A percentile compares a stretch with the other conserved stretches of the same genome.
These are phyloP conservation scores for Cyclina sinensis DNA, from an alignment of 1,140 invertebrate species.

Conservation along the genomic window DNA sequence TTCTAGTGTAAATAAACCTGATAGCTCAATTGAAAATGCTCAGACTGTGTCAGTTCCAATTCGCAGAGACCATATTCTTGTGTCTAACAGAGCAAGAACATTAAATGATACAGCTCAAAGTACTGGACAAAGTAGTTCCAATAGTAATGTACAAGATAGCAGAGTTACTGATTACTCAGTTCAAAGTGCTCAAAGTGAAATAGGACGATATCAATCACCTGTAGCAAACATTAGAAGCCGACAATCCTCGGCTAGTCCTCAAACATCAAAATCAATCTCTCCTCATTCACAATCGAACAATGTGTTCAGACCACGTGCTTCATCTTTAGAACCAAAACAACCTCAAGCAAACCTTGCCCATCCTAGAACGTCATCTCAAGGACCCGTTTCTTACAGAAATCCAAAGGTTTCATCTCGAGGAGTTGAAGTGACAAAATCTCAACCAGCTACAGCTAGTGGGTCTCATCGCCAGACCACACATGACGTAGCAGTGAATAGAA, in stretches of 20 bases:
- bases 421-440: slow-evolving; percentile 14
- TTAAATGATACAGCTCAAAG: neutral
- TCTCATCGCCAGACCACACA: neutral
- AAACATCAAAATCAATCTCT: neutral
- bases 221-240: slow-evolving; percentile 1
- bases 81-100: slow-evolving; percentile 56
- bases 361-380: slow-evolving; percentile 42
- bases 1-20: slow-evolving; percentile 5
- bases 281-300: neutral
- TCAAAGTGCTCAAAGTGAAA: slow-evolving; percentile 52
- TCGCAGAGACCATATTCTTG: slow-evolving; percentile 57
- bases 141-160: neutral
- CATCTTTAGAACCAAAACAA: slow-evolving; percentile 65
- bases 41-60: slow-evolving; percentile 40
- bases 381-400: slow-evolving; percentile 61
- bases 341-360: slow-evolving; percentile 24
- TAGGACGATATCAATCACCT: slow-evolving; percentile 19
- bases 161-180: slow-evolving; percentile 42
- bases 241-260: neutral
- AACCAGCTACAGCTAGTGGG: neutral
- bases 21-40: slow-evolving; percentile 61
- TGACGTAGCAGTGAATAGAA: slow-evolving; percentile 3
- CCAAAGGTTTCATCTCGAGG: slow-evolving; percentile 11
- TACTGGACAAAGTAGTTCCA: neutral
- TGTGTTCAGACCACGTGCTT: slow-evolving; percentile 58